phyloP scores from a whole-genome alignment of 2,888 invertebrate genomes.

The Chrysina gloriosa region DNA sequence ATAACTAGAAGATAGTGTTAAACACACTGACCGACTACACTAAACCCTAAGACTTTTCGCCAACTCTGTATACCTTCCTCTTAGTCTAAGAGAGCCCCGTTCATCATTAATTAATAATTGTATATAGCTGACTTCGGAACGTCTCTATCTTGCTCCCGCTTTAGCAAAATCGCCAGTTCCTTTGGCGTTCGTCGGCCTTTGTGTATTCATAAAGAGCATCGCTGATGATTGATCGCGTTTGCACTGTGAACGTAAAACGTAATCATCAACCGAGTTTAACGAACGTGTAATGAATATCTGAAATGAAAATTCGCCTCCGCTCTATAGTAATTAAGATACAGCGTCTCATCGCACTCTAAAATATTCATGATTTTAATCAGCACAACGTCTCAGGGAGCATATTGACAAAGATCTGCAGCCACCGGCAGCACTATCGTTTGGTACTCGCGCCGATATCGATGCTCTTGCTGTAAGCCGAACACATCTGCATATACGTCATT shows the following conservation, averaged over 20 bases:
- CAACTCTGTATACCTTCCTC: constrained; percentile 1
- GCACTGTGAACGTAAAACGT: constrained; percentile 52
- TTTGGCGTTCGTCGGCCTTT: constrained; percentile 31
- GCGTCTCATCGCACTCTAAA: constrained; percentile 39
- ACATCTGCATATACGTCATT: not conserved
- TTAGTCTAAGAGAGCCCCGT: constrained; percentile 30
- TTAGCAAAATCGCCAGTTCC: not conserved
- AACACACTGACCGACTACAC: too few relatives aligned
- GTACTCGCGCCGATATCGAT: not conserved
- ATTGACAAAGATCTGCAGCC: constrained; percentile 38
- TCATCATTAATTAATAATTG: constrained; percentile 52
- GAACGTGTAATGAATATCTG: constrained; percentile 55
- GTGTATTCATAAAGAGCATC: constrained; percentile 53
- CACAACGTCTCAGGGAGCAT: constrained; percentile 35
- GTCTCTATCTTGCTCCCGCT: constrained; percentile 16
- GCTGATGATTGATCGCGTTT: constrained; percentile 52
- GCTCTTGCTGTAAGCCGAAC: not conserved
- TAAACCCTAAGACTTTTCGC: constrained; percentile 10
- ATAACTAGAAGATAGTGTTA: too few relatives aligned
- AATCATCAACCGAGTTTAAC: constrained; percentile 54
- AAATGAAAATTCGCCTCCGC: constrained; percentile 51
- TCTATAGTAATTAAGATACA: constrained; percentile 47
- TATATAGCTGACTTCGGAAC: constrained; percentile 52
- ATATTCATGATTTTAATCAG: constrained; percentile 45
- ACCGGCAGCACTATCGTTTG: constrained; percentile 4